Base-by-base conservation (phyloP, 2,113 vertebrate species). In the Alces alces region DNA sequence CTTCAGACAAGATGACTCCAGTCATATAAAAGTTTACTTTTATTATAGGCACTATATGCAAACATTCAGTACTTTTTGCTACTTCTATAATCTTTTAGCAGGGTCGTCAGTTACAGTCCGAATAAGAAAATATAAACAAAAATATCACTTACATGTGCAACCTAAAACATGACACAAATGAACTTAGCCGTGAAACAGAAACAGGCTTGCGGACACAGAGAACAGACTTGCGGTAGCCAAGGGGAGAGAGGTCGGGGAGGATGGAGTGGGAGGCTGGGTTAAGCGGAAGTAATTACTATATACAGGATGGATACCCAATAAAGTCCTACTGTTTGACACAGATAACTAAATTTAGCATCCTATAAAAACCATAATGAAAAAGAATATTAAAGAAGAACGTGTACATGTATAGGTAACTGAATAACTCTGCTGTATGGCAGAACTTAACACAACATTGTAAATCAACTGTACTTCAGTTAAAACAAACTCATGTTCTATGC, bases 51-150 rank as follows among this genome's bases (percentile, higher is more conserved):
- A 86, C 55, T 92, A 94, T 10, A 76, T 25, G 55, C 60, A 85
- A 95, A 96, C 23, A 95, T 50, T 94, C 33, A 91, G 36, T 50
- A 88, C 13, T 88, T 96, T 61, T 95, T 90, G 82, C 78, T 84
- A 79, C 33, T 79, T 94, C 47, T 83, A 70, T 43, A n/a, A 55
- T 96, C 66, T 88, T 86, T 95, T 60, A 97, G 82, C 60, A 95
- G 95, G 73, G 47, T 39, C 70, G 43, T 86, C 61, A 84, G 66
- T 88, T 97, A 83, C 50, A 88, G 39, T 94, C 13, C 2, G 79
- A 96, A 79, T 90, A 10, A 91, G 85, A 96, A 97, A 90, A 80
- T 82, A 88, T 50, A 97, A 95, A 94, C 57, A 96, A 92, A 92
- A 96, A 73, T 10, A 6, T 79, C 27, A 47, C 43, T 79, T 6